Conservation (phyloP, 2,113 vertebrate species). For the Todiramphus saurophagus region DNA sequence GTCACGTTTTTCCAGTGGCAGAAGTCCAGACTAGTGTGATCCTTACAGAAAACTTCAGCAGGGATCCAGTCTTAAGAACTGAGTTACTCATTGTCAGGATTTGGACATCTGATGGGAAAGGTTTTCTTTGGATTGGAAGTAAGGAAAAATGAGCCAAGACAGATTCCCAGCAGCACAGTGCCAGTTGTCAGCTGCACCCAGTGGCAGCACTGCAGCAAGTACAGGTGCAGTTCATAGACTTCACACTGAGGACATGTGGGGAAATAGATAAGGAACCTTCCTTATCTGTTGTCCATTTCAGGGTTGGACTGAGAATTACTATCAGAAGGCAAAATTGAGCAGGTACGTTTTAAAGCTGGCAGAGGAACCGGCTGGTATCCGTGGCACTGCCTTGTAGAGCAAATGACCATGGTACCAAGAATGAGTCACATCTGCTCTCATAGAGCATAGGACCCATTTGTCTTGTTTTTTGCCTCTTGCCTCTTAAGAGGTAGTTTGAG, state of each 20-base stretch:
- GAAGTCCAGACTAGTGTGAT: not conserved
- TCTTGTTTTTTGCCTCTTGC: not conserved
- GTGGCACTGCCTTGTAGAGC: not conserved
- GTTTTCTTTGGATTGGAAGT: not conserved
- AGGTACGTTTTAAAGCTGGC: rapidly evolving
- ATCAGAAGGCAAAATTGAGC: not conserved
- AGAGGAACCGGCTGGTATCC: not conserved
- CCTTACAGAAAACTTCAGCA: not conserved
- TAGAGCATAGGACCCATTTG: not conserved
- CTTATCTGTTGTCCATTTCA: not conserved
- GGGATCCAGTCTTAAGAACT: not conserved
- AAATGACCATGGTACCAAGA: no score
- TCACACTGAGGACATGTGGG: rapidly evolving
- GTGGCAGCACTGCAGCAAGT: not conserved
- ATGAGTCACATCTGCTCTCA: not conserved
- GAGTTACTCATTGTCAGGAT: not conserved
- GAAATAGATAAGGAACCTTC: not conserved
- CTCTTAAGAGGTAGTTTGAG: not conserved
- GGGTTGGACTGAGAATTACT: not conserved
- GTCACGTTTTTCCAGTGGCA: not conserved
- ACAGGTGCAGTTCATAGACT: not conserved
- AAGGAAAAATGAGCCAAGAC: not conserved
- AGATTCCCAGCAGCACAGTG: not conserved
- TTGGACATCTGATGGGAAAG: not conserved
- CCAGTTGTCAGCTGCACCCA: not conserved